phyloP scores from a whole-genome alignment of 2,797 vertebrate species.

The Xiphorhynchus erythropygius region DNA sequence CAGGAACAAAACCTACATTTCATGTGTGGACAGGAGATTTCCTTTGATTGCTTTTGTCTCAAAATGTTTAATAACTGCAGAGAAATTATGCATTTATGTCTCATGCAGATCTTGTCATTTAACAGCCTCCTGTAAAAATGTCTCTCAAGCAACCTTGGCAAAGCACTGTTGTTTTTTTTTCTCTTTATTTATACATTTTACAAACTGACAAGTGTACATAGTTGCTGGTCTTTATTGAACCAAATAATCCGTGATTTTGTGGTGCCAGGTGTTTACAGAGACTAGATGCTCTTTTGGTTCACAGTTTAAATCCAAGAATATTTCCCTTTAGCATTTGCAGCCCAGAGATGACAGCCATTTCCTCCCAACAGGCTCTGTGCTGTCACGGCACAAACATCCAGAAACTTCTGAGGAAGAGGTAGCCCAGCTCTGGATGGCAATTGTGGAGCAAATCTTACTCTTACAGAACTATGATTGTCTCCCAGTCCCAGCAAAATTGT shows the following conservation, averaged over 20 bases:
- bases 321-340: neutral
- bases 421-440: neutral
- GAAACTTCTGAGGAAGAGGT: neutral
- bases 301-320: neutral
- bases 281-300: neutral
- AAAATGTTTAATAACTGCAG: neutral
- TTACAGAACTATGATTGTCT: neutral
- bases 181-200: neutral
- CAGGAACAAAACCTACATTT: neutral
- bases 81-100: neutral
- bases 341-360: neutral
- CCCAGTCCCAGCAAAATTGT: neutral
- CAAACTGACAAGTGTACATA: neutral
- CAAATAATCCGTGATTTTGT: neutral
- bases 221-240: neutral
- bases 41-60: neutral
- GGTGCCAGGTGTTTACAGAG: neutral
- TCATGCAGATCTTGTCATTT: neutral
- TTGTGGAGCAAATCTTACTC: neutral
- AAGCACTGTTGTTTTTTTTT: neutral
- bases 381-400: neutral
- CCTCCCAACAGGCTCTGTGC: neutral
- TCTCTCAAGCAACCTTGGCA: neutral
- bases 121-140: neutral
- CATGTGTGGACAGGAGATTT: neutral